Evolutionary conservation across 2,888 invertebrate genomes (phyloP).

Genomic region (Apotomis capreana): DNA sequence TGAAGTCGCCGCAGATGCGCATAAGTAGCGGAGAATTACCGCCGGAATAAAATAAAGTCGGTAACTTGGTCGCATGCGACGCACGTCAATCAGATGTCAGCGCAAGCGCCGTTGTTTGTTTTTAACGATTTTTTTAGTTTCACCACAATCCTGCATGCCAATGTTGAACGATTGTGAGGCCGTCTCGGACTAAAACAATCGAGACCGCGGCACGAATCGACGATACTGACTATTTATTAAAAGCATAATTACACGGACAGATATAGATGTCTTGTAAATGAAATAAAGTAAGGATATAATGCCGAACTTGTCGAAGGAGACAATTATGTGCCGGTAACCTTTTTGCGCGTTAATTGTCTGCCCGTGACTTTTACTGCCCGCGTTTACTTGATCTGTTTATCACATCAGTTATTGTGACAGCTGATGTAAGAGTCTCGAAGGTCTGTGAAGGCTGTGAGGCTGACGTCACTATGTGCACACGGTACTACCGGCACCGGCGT

Average conservation of each 20-base stretch:
- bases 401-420: slow-evolving; percentile 33
- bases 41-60: slow-evolving; percentile 58
- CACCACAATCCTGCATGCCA: slow-evolving; percentile 10
- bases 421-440: slow-evolving; percentile 49
- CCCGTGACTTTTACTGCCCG: slow-evolving; percentile 35
- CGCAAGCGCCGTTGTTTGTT: slow-evolving; percentile 49
- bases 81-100: slow-evolving; percentile 72
- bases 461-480: slow-evolving; percentile 78
- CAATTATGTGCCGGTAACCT: slow-evolving; percentile 20
- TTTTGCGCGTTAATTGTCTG: slow-evolving; percentile 27
- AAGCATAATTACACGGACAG: background rate
- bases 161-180: background rate
- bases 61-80: slow-evolving; percentile 53
- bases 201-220: background rate
- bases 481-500: slow-evolving; percentile 67
- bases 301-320: background rate
- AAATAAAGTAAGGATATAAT: slow-evolving; percentile 11
- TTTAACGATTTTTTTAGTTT: slow-evolving; percentile 36
- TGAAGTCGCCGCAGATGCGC: slow-evolving; percentile 56
- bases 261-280: slow-evolving; percentile 11
- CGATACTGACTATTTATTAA: slow-evolving; percentile 10
- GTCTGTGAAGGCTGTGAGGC: slow-evolving; percentile 65
- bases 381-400: slow-evolving; percentile 30
- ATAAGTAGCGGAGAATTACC: slow-evolving; percentile 55
- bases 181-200: background rate